Evolutionary conservation across 2,888 invertebrate species (phyloP), one percentile per base, ranked within the genome.

Genomic region (Apamea sordens): DNA sequence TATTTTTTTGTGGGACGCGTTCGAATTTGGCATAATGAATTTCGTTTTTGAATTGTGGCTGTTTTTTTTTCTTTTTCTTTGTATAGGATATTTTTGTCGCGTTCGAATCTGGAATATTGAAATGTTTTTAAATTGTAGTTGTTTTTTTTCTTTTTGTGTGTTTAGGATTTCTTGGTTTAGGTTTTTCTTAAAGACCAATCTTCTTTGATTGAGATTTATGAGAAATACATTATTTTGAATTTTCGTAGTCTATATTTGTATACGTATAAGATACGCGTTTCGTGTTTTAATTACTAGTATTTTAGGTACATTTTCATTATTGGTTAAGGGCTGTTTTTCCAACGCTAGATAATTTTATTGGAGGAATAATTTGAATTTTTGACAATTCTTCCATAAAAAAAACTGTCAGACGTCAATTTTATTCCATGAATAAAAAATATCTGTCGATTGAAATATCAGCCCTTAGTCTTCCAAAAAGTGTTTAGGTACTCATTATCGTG

Each of bases 21-120:
- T 80, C n/a, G 70, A 84, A 80, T 84, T 82, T 76, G 32, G 74
- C 69, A 80, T 74, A 63, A 69, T 36, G 21, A 53, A 21, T 56
- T 67, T 61, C 10, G 56, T 65, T 50, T 50, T 28, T 11, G 53
- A 53, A 13, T 63, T 63, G 18, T 24, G 13, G 28, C 28, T 50
- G 36, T 18, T 50, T 61, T 32, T 28, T 41, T 18, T 77, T 79
- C 36, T 77, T 18, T 15, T 50, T 50, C 18, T 32, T 11, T 50
- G 7, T 28, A 7, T 6, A 18, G 2, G 50, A 53, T 65, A 73
- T 61, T 69, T 72, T 73, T 82, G 36, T 61, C 8, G 63, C 18
- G 36, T 76, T 76, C 24, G 65, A 84, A 80, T 82, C 77, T 73
- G 28, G 72, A 72, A 83, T 77, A 61, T 72, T 36, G 24, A 53